These are phyloP conservation scores for Dendronephthya gigantea DNA, from an alignment of 64 coral and sea anemone species.

Conservation along the genomic window DNA sequence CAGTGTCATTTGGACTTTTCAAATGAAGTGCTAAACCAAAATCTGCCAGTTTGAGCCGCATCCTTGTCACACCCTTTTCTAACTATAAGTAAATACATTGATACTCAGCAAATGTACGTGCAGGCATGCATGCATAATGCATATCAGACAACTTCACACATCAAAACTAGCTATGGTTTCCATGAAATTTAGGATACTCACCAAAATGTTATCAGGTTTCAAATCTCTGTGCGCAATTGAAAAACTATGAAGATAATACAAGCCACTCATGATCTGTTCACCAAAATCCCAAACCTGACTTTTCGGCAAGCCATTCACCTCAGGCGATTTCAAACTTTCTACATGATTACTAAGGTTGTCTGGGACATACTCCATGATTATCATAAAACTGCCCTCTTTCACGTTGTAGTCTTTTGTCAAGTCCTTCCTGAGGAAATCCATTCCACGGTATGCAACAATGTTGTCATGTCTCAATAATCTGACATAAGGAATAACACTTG, in stretches of 20 bases:
- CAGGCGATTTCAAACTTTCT: slow-evolving; percentile 79
- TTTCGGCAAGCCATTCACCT: slow-evolving; percentile 62
- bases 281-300: slow-evolving; percentile 73
- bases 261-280: slow-evolving; percentile 70
- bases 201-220: slow-evolving; percentile 95
- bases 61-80: slow-evolving; percentile 60
- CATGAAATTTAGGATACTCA: slow-evolving; percentile 5
- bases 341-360: slow-evolving; percentile 84
- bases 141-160: no score
- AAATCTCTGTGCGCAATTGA: slow-evolving; percentile 77
- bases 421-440: background rate
- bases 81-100: background rate
- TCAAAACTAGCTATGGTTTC: background rate
- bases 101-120: no score
- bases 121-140: no score
- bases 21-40: slow-evolving; percentile 78
- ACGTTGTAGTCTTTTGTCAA: slow-evolving; percentile 19
- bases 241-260: slow-evolving; percentile 71
- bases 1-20: slow-evolving; percentile 66
- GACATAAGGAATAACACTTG: background rate
- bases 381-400: slow-evolving; percentile 43
- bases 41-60: slow-evolving; percentile 76
- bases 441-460: slow-evolving; percentile 7
- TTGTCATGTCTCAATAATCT: slow-evolving; percentile 15
- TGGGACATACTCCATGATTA: slow-evolving; percentile 88